phyloP scores from a whole-genome alignment of 2,113 vertebrate genomes.

The Varanus salvator region DNA sequence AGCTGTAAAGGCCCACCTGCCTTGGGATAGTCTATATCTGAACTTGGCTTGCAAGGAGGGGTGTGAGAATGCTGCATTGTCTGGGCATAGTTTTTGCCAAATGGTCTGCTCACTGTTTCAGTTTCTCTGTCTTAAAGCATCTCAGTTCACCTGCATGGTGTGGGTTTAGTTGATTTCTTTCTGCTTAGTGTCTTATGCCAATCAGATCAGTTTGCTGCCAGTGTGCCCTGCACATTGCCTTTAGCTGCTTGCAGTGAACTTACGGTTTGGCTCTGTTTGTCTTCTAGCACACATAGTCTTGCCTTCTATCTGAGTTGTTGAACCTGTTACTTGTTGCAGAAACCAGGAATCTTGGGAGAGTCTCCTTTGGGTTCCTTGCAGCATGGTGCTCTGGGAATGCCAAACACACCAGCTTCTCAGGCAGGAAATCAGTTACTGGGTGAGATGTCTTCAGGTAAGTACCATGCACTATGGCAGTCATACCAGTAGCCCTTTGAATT shows the following conservation, averaged over 20 bases:
- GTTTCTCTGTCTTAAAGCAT: background rate
- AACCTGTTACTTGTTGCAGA: conserved; percentile 55
- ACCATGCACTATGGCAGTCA: background rate
- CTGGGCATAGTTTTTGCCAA: background rate
- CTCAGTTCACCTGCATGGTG: background rate
- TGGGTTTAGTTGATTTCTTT: too few relatives aligned
- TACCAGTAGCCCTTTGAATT: background rate
- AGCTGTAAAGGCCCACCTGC: background rate
- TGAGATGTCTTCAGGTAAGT: conserved; percentile 80
- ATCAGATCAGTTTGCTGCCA: background rate
- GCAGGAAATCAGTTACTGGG: conserved; percentile 79
- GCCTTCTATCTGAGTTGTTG: background rate
- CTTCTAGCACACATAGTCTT: background rate
- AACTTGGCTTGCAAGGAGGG: background rate
- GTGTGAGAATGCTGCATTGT: background rate
- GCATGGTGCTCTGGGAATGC: conserved; percentile 63
- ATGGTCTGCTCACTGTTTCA: background rate
- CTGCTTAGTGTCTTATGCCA: background rate
- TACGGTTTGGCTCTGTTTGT: background rate
- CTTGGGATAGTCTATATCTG: background rate
- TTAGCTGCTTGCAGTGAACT: background rate
- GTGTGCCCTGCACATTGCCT: background rate
- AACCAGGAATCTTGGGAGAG: conserved; percentile 89
- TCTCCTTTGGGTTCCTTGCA: conserved; percentile 79
- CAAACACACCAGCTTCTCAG: conserved; percentile 65